Percentiles rank a stretch among this genome's conserved stretches.
Conservation (phyloP, 2,888 invertebrate species). For the Cistogaster globosa region DNA sequence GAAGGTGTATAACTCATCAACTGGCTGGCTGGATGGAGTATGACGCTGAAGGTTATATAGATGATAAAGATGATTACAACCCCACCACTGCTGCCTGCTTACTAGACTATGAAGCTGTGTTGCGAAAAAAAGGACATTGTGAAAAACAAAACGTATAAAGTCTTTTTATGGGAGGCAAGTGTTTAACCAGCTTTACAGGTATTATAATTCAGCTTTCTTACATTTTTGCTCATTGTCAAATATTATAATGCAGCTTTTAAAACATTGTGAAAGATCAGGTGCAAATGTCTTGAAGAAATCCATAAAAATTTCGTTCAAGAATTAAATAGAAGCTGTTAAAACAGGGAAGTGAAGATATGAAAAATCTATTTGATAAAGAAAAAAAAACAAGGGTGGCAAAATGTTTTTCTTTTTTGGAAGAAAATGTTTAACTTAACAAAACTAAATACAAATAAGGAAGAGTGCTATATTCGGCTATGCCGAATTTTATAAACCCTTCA, state of each 20-base stretch:
- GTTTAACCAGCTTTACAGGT: conserved; percentile 46
- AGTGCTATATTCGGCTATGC: no score
- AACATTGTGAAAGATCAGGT: conserved; percentile 64
- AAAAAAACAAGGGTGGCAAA: not conserved
- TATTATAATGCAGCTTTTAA: conserved; percentile 56
- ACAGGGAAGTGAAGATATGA: conserved; percentile 28
- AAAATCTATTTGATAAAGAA: conserved; percentile 22
- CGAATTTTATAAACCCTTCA: no score
- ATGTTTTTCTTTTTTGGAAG: not conserved
- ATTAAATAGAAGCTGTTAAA: conserved; percentile 14
- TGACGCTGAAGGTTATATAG: conserved; percentile 31
- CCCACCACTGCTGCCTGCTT: conserved; percentile 42
- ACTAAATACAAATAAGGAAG: not conserved
- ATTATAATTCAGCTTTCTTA: conserved; percentile 31
- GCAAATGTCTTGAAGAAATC: conserved; percentile 61
- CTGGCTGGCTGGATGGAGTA: conserved; percentile 21
- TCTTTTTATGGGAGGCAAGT: conserved; percentile 54
- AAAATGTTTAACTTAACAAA: not conserved
- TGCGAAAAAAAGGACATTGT: conserved; percentile 25
- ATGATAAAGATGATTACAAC: conserved; percentile 55
- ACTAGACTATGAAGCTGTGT: conserved; percentile 61
- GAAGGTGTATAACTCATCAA: conserved; percentile 39
- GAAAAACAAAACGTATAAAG: conserved; percentile 38
- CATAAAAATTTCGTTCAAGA: conserved; percentile 44
- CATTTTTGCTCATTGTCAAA: conserved; percentile 42